These are phyloP conservation scores for Xenops minutus DNA, from an alignment of 2,797 vertebrate genomes.

Conservation along the genomic window DNA sequence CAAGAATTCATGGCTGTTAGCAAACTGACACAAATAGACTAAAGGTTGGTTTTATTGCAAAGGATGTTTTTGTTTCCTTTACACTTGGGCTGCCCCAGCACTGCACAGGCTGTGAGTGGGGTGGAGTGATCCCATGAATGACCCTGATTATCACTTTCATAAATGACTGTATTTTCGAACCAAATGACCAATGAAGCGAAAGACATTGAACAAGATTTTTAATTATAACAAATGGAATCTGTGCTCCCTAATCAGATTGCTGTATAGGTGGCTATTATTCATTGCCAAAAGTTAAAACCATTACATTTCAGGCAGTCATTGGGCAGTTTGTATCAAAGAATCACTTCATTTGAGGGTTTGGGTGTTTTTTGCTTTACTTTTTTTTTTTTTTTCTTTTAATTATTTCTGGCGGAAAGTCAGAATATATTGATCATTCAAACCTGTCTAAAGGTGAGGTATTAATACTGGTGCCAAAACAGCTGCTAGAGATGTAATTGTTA, in stretches of 20 bases:
- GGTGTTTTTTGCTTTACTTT: neutral
- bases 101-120: neutral
- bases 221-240: constrained; percentile 39
- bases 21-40: neutral
- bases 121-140: neutral
- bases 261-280: constrained; percentile 18
- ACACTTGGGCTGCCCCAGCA: neutral
- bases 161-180: constrained; percentile 17
- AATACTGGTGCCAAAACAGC: neutral
- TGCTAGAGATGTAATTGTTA: neutral
- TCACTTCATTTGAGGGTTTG: neutral
- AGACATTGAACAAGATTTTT: constrained; percentile 35
- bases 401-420: neutral
- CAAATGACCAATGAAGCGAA: neutral
- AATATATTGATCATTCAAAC: neutral
- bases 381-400: neutral
- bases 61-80: neutral
- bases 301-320: constrained; percentile 11
- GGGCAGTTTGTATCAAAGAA: neutral
- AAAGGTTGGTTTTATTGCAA: neutral
- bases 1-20: neutral
- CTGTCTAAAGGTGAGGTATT: neutral
- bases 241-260: neutral
- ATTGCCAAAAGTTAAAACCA: constrained; percentile 30
- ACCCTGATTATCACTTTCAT: constrained; percentile 7